These are phyloP conservation scores for Montipora sp. DNA, from an alignment of 64 coral and sea anemone species.

Conservation along the genomic window DNA sequence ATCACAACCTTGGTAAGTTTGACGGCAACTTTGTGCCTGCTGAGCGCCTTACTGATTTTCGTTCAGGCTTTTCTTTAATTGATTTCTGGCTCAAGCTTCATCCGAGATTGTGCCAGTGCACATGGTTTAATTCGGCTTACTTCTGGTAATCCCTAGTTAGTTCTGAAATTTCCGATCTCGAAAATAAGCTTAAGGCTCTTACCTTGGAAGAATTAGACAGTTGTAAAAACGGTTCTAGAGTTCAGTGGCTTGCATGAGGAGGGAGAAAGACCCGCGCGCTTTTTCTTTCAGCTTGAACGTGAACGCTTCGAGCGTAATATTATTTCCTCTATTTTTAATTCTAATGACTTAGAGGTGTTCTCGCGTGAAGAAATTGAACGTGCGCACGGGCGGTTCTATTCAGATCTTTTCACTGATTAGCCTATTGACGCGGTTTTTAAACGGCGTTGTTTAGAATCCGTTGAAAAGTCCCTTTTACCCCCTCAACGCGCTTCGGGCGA, in stretches of 20 bases:
- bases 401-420: too few relatives aligned
- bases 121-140: conserved; percentile 24
- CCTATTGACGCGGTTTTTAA: too few relatives aligned
- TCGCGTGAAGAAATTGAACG: too few relatives aligned
- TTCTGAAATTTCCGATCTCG: background rate
- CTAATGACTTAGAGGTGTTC: too few relatives aligned
- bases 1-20: background rate
- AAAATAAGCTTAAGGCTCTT: background rate
- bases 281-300: too few relatives aligned
- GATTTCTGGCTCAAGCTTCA: conserved; percentile 33
- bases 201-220: background rate
- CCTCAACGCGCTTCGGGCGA: background rate
- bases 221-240: too few relatives aligned
- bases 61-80: conserved; percentile 8
- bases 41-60: background rate
- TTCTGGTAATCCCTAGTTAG: background rate
- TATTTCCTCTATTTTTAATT: too few relatives aligned
- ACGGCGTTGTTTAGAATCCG: too few relatives aligned
- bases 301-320: too few relatives aligned
- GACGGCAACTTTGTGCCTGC: background rate
- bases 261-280: too few relatives aligned
- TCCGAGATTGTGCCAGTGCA: background rate
- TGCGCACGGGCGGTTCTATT: too few relatives aligned
- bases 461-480: background rate
- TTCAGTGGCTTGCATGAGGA: too few relatives aligned